These are phyloP conservation scores for Mobula birostris DNA, from an alignment of 2,113 vertebrate species.

Conservation along the genomic window DNA sequence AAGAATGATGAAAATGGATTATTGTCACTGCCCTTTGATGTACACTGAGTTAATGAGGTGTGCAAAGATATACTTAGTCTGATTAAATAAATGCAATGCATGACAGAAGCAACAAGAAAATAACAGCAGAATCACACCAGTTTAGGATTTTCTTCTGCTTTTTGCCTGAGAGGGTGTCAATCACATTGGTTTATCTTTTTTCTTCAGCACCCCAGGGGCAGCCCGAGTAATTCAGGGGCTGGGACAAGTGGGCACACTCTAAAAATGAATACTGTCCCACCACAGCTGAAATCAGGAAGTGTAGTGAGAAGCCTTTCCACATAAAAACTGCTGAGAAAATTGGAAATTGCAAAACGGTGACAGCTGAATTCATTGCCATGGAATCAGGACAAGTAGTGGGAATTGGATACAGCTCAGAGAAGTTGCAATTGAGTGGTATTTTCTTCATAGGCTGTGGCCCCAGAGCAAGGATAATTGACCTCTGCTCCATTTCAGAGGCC, in stretches of 20 bases:
- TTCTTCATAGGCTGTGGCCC: too few relatives aligned
- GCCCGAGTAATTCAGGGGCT: background rate
- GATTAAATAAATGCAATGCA: background rate
- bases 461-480: too few relatives aligned
- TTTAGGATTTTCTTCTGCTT: background rate
- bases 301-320: background rate
- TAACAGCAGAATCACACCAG: background rate
- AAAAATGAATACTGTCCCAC: background rate
- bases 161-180: background rate
- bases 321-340: background rate
- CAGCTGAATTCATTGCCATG: background rate
- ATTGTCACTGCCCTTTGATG: background rate
- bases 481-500: too few relatives aligned
- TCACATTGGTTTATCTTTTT: background rate
- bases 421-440: background rate
- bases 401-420: background rate
- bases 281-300: background rate
- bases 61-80: background rate
- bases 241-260: background rate
- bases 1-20: background rate
- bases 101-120: background rate
- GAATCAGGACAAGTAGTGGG: background rate
- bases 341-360: background rate
- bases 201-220: background rate
- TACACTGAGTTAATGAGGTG: background rate